A percentile compares a stretch with the other conserved stretches of the same genome.
Evolutionary conservation across 2,113 vertebrate species (phyloP).

Genomic region (Rostratula benghalensis): DNA sequence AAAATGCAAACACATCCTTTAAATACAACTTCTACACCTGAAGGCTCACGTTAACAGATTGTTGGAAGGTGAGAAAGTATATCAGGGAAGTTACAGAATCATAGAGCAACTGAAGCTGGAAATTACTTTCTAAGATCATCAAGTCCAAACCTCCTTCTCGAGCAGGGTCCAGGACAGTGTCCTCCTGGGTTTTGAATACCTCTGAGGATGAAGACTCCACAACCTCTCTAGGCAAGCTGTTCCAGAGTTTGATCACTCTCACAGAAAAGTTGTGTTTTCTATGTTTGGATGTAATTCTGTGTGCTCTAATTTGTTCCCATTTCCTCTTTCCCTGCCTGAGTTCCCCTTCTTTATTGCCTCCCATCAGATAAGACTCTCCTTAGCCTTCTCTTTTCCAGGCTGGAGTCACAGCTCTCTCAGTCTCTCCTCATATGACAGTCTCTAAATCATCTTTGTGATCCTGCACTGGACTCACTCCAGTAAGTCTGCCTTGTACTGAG

Average conservation of each 20-base stretch:
- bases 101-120: not conserved
- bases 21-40: not conserved
- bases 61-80: not conserved
- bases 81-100: not conserved
- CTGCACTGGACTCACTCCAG: not conserved
- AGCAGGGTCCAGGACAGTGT: not conserved
- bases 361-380: not conserved
- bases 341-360: not conserved
- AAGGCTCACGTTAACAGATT: not conserved
- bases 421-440: not conserved
- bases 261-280: not conserved
- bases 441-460: not conserved
- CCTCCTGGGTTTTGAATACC: not conserved
- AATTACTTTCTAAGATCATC: not conserved
- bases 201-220: not conserved
- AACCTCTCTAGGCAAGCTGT: not conserved
- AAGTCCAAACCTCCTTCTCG: not conserved
- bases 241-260: not conserved
- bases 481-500: not conserved
- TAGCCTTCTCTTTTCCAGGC: not conserved
- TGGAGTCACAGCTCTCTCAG: not conserved
- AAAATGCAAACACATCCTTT: not conserved
- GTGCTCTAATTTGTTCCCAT: not conserved
- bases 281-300: not conserved
- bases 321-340: not conserved